Evolutionary conservation across 2,797 vertebrate genomes (phyloP), one percentile per base, ranked within the genome.

Genomic region (Platyrinchus mystaceus): DNA sequence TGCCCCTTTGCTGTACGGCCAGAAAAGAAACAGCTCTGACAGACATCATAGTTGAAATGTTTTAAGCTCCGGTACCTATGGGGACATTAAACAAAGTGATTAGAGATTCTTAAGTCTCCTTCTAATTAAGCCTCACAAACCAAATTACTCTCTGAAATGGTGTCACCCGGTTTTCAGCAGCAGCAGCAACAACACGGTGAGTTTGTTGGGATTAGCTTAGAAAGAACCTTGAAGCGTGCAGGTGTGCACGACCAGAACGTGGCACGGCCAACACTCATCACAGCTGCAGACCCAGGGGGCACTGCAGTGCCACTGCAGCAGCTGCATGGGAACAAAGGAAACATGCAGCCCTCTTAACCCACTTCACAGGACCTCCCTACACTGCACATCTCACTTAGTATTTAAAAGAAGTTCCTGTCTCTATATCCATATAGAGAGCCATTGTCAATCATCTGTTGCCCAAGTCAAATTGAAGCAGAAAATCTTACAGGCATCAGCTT

Each of bases 1-100:
- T 99, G 99, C 41, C 99, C 99, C 95, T 99, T 99, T 84, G 99
- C 99, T 24, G 99, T 99, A 82, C 99, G 99, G 78, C 99, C 99
- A 43, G 99, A 99, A 93, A 99, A 99, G 98, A 99, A 99, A 97
- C 99, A 99, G 94, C 99, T 99, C 97, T 99, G 99, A 97, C 99
- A 99, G 93, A 99, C 98, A 10, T 99, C 99, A 70, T 99, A 99
- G 97, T 99, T 99, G 97, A 99, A 99, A 98, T 99, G 99, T 94
- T 99, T 99, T 93, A 99, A 97, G 97, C 99, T 99, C 90, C 99
- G 98, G 97, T 99, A 99, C 97, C 99, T 99, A 81, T 4, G 83
- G 27, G 93, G 59, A 95, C 46, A 96, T 87, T 23, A 81, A 92
- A 74, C 55, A 92, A 49, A 90, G 75, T 4, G 20, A 55, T 96